These are phyloP conservation scores for Himalopsyche phryganea DNA, from an alignment of 1,140 invertebrate species.

Conservation along the genomic window DNA sequence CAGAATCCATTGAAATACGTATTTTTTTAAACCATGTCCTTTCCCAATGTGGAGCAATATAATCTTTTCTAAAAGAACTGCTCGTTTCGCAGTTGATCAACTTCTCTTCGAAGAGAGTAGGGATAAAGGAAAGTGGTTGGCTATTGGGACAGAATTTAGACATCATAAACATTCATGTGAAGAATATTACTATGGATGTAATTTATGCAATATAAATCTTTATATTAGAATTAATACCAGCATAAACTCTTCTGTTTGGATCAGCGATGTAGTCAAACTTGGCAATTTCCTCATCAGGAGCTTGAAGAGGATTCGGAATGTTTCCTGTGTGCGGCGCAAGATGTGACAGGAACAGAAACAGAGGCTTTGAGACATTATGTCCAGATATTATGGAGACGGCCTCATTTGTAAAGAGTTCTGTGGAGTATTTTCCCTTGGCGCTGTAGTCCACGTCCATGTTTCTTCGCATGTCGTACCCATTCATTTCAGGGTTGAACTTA, in stretches of 20 bases:
- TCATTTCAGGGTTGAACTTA: constrained; percentile 30
- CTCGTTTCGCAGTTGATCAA: no score
- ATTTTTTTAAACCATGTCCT: no score
- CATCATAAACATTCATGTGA: no score
- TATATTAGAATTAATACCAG: constrained; percentile 57
- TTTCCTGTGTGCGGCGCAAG: constrained; percentile 76
- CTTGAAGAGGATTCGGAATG: constrained; percentile 66
- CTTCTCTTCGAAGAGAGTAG: no score
- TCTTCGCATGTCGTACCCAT: constrained; percentile 66
- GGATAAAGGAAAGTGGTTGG: no score
- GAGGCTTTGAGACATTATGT: constrained; percentile 58
- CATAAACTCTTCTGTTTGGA: constrained; percentile 69
- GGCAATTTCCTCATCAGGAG: constrained; percentile 68
- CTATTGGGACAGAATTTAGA: no score
- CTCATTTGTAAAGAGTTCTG: constrained; percentile 32
- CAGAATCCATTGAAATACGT: no score
- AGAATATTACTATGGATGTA: no score
- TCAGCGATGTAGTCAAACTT: constrained; percentile 74
- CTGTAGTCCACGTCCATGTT: constrained; percentile 60
- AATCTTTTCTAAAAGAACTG: no score
- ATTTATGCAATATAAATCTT: no score
- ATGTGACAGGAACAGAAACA: constrained; percentile 80
- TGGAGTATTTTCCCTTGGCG: constrained; percentile 49
- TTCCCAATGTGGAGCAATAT: no score
- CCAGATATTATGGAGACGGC: constrained; percentile 56